A percentile compares a stretch with the other conserved stretches of the same genome.
These are phyloP conservation scores for Poeciliopsis presidionis DNA, from an alignment of 2,797 vertebrate genomes.

Conservation along the genomic window DNA sequence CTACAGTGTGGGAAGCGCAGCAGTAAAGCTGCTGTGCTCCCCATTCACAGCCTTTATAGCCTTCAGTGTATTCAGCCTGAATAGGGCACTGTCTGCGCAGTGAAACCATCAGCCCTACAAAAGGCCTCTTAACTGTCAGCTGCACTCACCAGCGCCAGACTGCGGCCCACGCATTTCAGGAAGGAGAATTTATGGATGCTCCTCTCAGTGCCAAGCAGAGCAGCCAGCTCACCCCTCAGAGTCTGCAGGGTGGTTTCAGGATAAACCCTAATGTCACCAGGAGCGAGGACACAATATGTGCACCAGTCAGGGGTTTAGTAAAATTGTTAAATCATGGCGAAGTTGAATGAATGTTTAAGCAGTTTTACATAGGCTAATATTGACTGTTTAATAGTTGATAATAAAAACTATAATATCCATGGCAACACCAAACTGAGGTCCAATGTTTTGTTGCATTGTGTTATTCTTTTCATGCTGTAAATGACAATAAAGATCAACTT, in stretches of 20 bases:
- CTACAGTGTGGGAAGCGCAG: constrained; percentile 9
- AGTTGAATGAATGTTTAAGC: not conserved
- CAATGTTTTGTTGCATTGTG: not conserved
- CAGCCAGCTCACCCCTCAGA: constrained; percentile 81
- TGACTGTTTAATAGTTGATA: not conserved
- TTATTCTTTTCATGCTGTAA: not conserved
- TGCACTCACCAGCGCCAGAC: constrained; percentile 89
- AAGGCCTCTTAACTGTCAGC: constrained; percentile 30
- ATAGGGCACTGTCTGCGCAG: constrained; percentile 40
- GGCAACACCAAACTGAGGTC: not conserved
- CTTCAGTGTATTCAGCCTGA: constrained; percentile 31
- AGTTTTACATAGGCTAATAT: not conserved
- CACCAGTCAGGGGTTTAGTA: not conserved
- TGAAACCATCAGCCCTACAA: constrained; percentile 45
- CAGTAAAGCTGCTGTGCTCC: constrained; percentile 25
- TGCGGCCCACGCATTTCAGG: constrained; percentile 92
- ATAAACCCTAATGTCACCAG: constrained; percentile 78
- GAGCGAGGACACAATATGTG: not conserved
- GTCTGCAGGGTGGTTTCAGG: constrained; percentile 85
- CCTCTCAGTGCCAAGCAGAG: constrained; percentile 82
- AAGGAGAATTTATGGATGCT: constrained; percentile 86
- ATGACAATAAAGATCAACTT: not conserved
- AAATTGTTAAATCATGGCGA: not conserved
- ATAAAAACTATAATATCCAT: not conserved
- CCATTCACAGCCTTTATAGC: constrained; percentile 25